Percentiles rank a stretch among this genome's conserved stretches.
Conservation (phyloP, 2,888 invertebrate species). For the Hybos culiciformis region DNA sequence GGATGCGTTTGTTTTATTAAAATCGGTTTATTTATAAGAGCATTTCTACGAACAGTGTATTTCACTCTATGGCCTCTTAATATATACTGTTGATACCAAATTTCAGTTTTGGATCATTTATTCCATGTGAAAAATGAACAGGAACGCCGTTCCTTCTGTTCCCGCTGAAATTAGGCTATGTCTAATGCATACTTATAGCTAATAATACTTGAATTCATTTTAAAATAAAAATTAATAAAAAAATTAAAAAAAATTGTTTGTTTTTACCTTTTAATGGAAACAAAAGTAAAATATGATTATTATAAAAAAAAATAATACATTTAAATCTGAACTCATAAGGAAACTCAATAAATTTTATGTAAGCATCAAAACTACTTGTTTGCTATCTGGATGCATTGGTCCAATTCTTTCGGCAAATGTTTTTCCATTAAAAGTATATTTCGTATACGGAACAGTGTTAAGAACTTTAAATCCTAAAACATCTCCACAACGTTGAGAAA, state of each 20-base stretch:
- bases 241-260: background rate
- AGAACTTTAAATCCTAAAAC: conserved; percentile 41
- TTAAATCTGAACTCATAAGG: background rate
- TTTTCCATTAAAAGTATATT: conserved; percentile 44
- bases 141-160: too few relatives aligned
- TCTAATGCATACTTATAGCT: too few relatives aligned
- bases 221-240: background rate
- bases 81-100: too few relatives aligned
- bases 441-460: conserved; percentile 38
- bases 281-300: background rate
- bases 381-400: conserved; percentile 18
- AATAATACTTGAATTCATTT: too few relatives aligned
- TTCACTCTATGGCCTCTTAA: too few relatives aligned
- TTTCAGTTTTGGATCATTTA: too few relatives aligned
- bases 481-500: conserved; percentile 44
- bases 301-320: background rate
- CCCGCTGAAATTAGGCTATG: too few relatives aligned
- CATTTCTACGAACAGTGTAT: too few relatives aligned
- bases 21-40: too few relatives aligned
- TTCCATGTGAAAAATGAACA: too few relatives aligned
- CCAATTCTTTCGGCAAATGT: conserved; percentile 45
- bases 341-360: background rate
- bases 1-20: too few relatives aligned
- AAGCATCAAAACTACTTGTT: conserved; percentile 12
- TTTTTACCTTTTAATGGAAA: background rate